These are phyloP conservation scores for Globicephala melas DNA, from an alignment of 2,113 vertebrate species.

Conservation along the genomic window DNA sequence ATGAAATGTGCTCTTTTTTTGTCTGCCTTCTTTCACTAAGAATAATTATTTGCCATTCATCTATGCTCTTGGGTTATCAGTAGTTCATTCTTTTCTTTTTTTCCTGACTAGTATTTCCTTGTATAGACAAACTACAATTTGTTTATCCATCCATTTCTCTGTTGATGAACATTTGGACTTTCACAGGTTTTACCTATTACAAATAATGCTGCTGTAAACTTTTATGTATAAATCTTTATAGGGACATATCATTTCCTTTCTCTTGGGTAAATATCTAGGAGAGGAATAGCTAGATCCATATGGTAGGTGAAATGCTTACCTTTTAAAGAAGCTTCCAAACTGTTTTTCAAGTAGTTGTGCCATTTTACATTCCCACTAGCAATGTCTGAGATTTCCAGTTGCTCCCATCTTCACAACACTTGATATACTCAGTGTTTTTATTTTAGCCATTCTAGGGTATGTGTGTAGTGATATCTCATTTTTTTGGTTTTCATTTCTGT, in stretches of 20 bases:
- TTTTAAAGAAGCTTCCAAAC: neutral
- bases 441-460: neutral
- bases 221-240: neutral
- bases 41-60: neutral
- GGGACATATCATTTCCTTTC: neutral
- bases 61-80: neutral
- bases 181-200: neutral
- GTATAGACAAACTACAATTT: neutral
- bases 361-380: neutral
- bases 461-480: neutral
- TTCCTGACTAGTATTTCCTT: neutral
- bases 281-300: neutral
- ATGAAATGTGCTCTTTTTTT: neutral
- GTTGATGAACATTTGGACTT: neutral
- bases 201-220: neutral
- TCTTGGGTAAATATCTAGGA: neutral
- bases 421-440: neutral
- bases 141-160: neutral
- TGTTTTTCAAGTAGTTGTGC: neutral
- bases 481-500: neutral
- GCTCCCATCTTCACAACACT: neutral
- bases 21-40: neutral
- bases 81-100: neutral
- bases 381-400: neutral
- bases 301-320: neutral